Evolutionary conservation across 2,113 vertebrate genomes (phyloP).

Genomic region (Apteryx owenii): DNA sequence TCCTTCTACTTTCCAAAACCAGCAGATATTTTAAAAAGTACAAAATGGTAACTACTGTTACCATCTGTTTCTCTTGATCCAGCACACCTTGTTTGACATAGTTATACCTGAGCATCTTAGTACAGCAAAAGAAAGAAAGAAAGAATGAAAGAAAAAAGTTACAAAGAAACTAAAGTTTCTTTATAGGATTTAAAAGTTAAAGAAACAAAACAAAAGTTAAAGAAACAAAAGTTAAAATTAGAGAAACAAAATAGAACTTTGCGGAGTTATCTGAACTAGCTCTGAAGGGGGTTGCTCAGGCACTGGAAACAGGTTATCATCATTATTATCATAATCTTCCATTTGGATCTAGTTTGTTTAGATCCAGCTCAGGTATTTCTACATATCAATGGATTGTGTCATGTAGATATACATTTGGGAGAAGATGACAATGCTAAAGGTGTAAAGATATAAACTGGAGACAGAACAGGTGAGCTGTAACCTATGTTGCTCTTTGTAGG

Average conservation of each 20-base stretch:
- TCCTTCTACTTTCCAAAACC: not conserved
- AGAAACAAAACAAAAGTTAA: not conserved
- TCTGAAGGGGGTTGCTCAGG: not conserved
- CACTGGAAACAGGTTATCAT: not conserved
- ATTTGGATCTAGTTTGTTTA: not conserved
- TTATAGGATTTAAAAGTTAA: not conserved
- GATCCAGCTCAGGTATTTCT: not conserved
- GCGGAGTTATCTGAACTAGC: not conserved
- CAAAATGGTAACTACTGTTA: not conserved
- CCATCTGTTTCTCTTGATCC: not conserved
- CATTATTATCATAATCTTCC: not conserved
- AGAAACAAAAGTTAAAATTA: not conserved
- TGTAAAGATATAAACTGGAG: not conserved
- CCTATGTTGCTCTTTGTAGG: constrained; percentile 64
- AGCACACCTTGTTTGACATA: not conserved
- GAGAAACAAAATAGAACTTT: not conserved
- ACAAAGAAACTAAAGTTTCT: not conserved
- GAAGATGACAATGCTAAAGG: not conserved
- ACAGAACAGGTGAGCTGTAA: not conserved
- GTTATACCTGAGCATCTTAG: not conserved
- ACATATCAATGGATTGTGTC: not conserved
- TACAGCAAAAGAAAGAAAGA: not conserved
- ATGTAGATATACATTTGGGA: not conserved
- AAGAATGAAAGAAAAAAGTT: not conserved
- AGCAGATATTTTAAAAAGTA: not conserved